Evolutionary conservation across 2,797 vertebrate genomes (phyloP).

Genomic region (Schizothorax lantsangensis): DNA sequence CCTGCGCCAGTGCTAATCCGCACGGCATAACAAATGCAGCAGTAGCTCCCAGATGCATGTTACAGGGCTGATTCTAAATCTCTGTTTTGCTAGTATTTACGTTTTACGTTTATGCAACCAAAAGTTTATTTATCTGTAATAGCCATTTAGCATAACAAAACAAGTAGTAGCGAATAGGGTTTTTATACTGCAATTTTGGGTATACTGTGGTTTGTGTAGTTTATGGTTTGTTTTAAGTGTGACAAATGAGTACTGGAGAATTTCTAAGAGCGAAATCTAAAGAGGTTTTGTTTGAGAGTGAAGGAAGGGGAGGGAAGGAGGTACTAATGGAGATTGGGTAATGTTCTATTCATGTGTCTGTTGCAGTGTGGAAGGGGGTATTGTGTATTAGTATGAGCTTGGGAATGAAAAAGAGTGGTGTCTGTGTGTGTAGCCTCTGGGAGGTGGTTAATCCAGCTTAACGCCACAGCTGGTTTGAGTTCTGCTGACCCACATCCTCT

Average conservation of each 20-base stretch:
- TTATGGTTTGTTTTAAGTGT: conserved; percentile 7
- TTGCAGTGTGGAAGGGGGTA: conserved; percentile 17
- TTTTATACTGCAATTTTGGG: background rate
- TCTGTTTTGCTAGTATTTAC: background rate
- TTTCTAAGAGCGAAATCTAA: background rate
- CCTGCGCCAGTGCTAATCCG: conserved; percentile 46
- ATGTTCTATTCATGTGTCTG: conserved; percentile 21
- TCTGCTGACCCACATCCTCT: conserved; percentile 60
- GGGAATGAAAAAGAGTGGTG: conserved; percentile 26
- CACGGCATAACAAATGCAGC: conserved; percentile 31
- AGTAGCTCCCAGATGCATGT: conserved; percentile 25
- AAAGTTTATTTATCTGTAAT: background rate
- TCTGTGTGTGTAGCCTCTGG: conserved; percentile 19
- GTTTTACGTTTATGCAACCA: background rate
- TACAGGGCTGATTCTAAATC: background rate
- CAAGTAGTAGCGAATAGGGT: background rate
- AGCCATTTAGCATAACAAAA: conserved; percentile 3
- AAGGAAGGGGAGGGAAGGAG: conserved; percentile 3
- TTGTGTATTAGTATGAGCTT: background rate
- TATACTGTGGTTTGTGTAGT: background rate
- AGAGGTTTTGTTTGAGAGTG: conserved; percentile 21
- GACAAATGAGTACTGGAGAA: background rate
- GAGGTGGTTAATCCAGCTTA: conserved; percentile 58
- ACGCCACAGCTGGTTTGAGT: conserved; percentile 53
- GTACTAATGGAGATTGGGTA: background rate